Conservation (phyloP, 2,113 vertebrate genomes). For the Eulemur macaco region DNA sequence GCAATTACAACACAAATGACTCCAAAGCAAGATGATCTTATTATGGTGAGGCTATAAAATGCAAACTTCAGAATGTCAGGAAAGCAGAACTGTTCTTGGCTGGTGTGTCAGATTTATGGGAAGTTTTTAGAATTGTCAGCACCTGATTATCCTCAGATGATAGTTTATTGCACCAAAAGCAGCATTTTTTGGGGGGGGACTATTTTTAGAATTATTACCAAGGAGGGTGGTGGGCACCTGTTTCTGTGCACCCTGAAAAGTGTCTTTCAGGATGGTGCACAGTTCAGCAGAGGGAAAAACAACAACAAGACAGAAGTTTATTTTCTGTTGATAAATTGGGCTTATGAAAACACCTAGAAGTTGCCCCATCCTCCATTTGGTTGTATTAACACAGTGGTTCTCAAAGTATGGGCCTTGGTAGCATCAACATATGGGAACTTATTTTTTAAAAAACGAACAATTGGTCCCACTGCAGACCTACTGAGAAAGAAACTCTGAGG, state of each 20-base stretch:
- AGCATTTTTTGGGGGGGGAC: background rate
- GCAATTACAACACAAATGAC: constrained; percentile 63
- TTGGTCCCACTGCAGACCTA: background rate
- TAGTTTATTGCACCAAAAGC: background rate
- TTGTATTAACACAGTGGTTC: background rate
- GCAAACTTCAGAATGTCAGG: constrained; percentile 3
- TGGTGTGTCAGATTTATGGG: background rate
- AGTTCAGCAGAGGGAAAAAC: background rate
- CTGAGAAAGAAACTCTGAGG: background rate
- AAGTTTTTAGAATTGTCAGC: background rate
- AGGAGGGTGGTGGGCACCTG: too few relatives aligned
- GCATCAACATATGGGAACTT: background rate
- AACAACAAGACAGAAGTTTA: background rate
- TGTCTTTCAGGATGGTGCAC: background rate
- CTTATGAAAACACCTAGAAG: background rate
- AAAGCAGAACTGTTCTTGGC: background rate
- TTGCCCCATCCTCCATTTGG: accelerated
- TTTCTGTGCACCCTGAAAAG: background rate
- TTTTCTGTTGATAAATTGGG: background rate
- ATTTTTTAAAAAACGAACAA: background rate
- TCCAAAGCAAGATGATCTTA: constrained; percentile 52
- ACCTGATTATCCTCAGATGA: background rate
- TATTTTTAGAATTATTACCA: background rate
- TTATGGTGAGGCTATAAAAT: constrained; percentile 44
- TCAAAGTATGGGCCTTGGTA: background rate